Conservation (phyloP, 2,797 vertebrate genomes). For the Eulemur mongoz region DNA sequence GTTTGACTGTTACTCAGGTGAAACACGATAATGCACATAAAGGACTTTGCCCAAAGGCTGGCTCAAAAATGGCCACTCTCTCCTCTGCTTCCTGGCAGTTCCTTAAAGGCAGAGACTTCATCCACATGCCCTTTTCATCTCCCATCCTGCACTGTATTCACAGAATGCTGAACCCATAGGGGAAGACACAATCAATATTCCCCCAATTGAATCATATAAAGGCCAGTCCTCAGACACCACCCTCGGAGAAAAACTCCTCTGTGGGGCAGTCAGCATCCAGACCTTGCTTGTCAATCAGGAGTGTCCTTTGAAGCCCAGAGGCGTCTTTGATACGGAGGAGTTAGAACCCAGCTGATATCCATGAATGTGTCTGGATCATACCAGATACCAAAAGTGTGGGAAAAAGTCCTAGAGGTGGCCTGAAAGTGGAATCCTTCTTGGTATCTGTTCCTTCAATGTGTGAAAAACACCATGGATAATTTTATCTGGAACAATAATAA, state of each 20-base stretch:
- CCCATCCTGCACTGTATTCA: background rate
- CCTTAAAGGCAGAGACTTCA: background rate
- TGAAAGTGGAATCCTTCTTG: background rate
- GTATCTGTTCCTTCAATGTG: background rate
- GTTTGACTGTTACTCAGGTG: background rate
- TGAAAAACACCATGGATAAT: background rate
- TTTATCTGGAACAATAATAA: background rate
- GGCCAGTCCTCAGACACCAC: background rate
- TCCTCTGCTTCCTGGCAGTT: background rate
- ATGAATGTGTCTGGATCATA: background rate
- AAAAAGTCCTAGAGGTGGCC: background rate
- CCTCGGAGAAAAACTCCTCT: background rate
- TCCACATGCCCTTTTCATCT: background rate
- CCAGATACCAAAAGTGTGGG: background rate
- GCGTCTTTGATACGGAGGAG: background rate
- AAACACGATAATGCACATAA: accelerated
- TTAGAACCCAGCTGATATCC: background rate
- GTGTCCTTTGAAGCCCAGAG: conserved; percentile 52
- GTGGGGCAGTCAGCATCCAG: background rate
- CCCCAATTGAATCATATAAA: background rate
- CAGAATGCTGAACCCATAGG: background rate
- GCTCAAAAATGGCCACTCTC: background rate
- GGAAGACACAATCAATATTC: background rate
- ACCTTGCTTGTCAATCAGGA: conserved; percentile 30
- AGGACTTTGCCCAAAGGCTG: background rate